Evolutionary conservation across 1,140 invertebrate species (phyloP).

Genomic region (Cotesia chilonis): DNA sequence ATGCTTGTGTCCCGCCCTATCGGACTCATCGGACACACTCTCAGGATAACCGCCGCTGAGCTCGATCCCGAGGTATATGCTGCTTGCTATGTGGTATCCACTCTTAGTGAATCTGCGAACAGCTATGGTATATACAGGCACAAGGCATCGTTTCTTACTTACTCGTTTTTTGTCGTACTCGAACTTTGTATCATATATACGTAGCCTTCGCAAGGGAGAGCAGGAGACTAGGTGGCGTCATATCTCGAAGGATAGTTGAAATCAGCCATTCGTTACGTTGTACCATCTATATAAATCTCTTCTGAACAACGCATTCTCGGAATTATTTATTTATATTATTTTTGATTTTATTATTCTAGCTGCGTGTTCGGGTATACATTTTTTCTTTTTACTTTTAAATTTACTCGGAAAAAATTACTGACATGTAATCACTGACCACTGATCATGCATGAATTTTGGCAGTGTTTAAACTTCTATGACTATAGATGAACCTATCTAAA

Average conservation of each 20-base stretch:
- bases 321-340: constrained; percentile 24
- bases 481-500: no score
- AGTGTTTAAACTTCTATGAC: no score
- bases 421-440: no score
- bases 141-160: not conserved
- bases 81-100: no score
- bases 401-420: no score
- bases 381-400: no score
- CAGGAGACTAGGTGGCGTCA: constrained; percentile 31
- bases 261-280: constrained; percentile 33
- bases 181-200: no score
- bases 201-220: not conserved
- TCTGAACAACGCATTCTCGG: constrained; percentile 24
- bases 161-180: no score
- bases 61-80: constrained; percentile 7
- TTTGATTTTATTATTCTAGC: not conserved
- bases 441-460: no score
- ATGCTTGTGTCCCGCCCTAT: constrained; percentile 64
- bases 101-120: constrained; percentile 40
- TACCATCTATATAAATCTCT: constrained; percentile 24
- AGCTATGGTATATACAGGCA: constrained; percentile 18
- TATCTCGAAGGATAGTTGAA: constrained; percentile 38
- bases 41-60: constrained; percentile 41
- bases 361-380: no score
- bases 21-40: constrained; percentile 59